Conservation (phyloP, 2,888 invertebrate species). For the Pachycephus smyrnensis region DNA sequence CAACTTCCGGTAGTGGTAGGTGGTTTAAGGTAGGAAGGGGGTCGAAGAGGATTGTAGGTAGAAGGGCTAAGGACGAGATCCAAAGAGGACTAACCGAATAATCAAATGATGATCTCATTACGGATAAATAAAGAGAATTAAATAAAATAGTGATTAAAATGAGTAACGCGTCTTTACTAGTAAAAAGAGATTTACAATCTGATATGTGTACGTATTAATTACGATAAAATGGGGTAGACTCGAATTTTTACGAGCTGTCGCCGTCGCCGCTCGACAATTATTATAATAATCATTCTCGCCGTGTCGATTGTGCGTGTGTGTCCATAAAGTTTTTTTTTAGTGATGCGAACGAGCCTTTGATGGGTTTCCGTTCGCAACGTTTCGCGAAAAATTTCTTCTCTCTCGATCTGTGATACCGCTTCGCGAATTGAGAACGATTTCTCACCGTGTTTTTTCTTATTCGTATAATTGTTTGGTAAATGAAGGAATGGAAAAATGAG, state of each 20-base stretch:
- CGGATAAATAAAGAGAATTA: constrained; percentile 64
- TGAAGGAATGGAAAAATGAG: no score
- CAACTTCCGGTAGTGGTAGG: not conserved
- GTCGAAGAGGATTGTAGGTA: constrained; percentile 20
- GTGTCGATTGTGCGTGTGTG: no score
- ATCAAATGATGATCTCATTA: constrained; percentile 68
- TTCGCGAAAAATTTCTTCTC: no score
- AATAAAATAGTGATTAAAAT: constrained; percentile 47
- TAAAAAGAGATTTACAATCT: not conserved
- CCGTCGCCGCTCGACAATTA: not conserved
- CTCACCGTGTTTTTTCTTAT: no score
- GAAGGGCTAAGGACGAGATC: constrained; percentile 61
- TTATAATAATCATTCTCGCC: not conserved
- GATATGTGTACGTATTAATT: not conserved
- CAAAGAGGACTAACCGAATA: constrained; percentile 67
- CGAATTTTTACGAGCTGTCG: not conserved
- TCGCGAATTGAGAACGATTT: no score
- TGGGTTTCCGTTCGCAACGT: no score
- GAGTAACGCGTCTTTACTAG: not conserved
- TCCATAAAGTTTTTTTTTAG: no score
- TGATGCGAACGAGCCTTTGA: no score
- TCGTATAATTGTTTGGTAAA: no score
- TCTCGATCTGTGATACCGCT: no score
- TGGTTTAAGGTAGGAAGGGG: constrained; percentile 15
- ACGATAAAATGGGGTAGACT: not conserved